Evolutionary conservation across 2,888 invertebrate genomes (phyloP).

Genomic region (Leptopilina myrica): DNA sequence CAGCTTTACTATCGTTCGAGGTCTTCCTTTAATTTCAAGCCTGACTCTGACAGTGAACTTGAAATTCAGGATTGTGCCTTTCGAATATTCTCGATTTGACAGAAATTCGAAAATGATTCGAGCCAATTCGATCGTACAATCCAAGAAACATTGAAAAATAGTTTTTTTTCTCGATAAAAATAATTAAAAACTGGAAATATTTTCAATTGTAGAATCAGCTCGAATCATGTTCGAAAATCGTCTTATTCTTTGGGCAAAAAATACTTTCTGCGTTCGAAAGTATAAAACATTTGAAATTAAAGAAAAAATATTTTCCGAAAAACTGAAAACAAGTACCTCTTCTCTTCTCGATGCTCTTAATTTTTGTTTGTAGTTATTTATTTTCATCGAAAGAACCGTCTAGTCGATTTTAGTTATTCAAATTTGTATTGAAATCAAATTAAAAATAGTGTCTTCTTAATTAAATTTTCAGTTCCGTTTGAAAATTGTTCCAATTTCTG

Average conservation of each 20-base stretch:
- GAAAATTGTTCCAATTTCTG: too few relatives aligned
- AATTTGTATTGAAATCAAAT: neutral
- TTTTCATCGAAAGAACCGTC: constrained; percentile 36
- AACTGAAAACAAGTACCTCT: neutral
- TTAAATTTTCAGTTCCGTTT: too few relatives aligned
- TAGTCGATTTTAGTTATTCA: constrained; percentile 23
- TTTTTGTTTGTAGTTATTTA: neutral
- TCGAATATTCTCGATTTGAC: neutral
- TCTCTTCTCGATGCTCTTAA: constrained; percentile 33
- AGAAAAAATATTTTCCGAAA: constrained; percentile 3
- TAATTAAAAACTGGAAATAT: too few relatives aligned
- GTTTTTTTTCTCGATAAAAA: neutral
- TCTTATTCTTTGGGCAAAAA: neutral
- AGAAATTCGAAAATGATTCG: constrained; percentile 7
- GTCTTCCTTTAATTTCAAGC: constrained; percentile 53
- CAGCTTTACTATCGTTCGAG: neutral
- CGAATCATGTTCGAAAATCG: constrained; percentile 1
- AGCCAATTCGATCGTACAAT: too few relatives aligned
- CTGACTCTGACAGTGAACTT: constrained; percentile 57
- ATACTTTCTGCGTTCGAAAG: constrained; percentile 35
- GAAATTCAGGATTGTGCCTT: constrained; percentile 46
- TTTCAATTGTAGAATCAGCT: neutral
- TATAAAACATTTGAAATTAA: constrained; percentile 1
- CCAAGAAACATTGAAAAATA: too few relatives aligned
- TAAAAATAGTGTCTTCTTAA: too few relatives aligned